Percentiles rank a stretch among this genome's conserved stretches.
Conservation (phyloP, 1,140 invertebrate species). For the Centruroides vittatus region DNA sequence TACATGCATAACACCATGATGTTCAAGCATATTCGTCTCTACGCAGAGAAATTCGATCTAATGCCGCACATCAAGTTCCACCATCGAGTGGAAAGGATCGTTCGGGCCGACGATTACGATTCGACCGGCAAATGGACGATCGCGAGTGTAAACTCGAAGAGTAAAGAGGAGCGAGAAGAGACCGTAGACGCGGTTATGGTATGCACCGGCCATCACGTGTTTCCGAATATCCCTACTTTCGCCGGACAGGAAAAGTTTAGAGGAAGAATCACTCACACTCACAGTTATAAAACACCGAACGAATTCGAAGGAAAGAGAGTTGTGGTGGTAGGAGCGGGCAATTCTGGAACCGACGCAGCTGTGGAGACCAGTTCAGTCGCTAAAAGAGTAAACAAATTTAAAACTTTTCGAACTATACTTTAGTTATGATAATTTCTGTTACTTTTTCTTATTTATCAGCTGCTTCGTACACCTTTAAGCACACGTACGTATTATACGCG, state of each 20-base stretch:
- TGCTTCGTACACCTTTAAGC: conserved; percentile 28
- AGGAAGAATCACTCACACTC: conserved; percentile 31
- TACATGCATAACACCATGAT: conserved; percentile 30
- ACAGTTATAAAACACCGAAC: conserved; percentile 25
- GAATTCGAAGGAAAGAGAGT: conserved; percentile 28
- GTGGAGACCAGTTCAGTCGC: conserved; percentile 34
- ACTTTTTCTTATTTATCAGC: conserved; percentile 31
- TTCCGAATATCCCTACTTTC: conserved; percentile 15
- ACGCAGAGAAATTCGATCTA: conserved; percentile 30
- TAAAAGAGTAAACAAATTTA: conserved; percentile 6
- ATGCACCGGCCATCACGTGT: conserved; percentile 24
- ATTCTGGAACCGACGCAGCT: conserved; percentile 36
- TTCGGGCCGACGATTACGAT: conserved; percentile 21
- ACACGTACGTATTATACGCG: conserved; percentile 14
- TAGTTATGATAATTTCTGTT: conserved; percentile 25
- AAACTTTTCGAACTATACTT: conserved; percentile 21
- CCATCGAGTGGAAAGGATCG: conserved; percentile 15
- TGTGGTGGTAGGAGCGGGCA: conserved; percentile 35
- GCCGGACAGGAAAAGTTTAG: conserved; percentile 25
- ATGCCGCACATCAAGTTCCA: conserved; percentile 23
- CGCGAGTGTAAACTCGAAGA: conserved; percentile 12
- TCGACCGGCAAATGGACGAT: conserved; percentile 29
- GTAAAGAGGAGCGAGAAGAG: conserved; percentile 14
- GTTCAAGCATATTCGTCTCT: conserved; percentile 29
- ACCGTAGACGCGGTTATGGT: conserved; percentile 30